A percentile compares a stretch with the other conserved stretches of the same genome.
These are phyloP conservation scores for Tichodroma muraria DNA, from an alignment of 2,113 vertebrate genomes.

Conservation along the genomic window DNA sequence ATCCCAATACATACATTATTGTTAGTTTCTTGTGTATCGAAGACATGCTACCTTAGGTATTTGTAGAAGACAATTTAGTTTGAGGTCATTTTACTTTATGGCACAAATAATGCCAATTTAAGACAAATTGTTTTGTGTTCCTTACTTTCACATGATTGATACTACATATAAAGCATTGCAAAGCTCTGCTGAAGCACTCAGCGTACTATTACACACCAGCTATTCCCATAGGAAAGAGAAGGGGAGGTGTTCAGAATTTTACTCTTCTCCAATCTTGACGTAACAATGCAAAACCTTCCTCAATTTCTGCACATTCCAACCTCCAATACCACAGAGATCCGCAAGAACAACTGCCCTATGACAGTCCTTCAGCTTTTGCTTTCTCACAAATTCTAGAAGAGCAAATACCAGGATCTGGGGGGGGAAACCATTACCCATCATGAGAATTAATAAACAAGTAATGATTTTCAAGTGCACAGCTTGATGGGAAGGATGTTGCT, in stretches of 20 bases:
- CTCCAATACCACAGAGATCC: background rate
- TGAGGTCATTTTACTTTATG: background rate
- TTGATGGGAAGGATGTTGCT: background rate
- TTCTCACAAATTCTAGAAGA: background rate
- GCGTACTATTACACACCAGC: background rate
- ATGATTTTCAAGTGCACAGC: background rate
- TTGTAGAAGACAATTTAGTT: background rate
- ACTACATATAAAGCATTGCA: background rate
- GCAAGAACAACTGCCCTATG: fast-evolving
- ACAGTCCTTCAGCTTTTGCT: background rate
- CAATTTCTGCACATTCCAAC: background rate
- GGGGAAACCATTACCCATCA: background rate
- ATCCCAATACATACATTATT: background rate
- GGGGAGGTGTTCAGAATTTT: background rate
- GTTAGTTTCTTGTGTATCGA: background rate
- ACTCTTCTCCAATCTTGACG: background rate
- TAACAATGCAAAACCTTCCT: background rate
- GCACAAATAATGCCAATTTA: background rate
- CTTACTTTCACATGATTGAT: background rate
- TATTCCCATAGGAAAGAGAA: background rate
- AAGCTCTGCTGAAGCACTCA: background rate
- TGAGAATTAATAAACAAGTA: background rate
- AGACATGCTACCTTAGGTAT: background rate
- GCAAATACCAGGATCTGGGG: background rate
- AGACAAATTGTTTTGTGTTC: background rate